phyloP scores from a whole-genome alignment of 2,888 invertebrate species.

The Gortyna flavago region DNA sequence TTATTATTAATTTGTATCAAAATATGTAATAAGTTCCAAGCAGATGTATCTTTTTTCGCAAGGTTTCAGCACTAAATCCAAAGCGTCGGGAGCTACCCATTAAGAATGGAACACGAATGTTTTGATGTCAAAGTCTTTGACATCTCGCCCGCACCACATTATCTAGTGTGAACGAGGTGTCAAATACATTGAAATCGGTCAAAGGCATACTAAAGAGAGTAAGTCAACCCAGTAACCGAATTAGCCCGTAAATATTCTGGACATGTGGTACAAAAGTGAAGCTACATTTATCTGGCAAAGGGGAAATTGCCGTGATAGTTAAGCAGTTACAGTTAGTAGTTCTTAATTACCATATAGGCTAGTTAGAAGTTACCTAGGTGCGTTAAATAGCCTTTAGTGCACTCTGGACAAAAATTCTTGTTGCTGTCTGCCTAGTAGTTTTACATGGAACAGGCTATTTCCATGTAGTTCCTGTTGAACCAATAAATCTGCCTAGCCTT shows the following conservation, averaged over 20 bases:
- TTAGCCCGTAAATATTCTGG: neutral
- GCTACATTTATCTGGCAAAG: neutral
- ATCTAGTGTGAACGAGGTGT: neutral
- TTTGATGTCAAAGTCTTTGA: neutral
- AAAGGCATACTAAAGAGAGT: constrained; percentile 18
- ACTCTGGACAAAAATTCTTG: too few relatives aligned
- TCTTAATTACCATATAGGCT: neutral
- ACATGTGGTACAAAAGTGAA: neutral
- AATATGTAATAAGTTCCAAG: too few relatives aligned
- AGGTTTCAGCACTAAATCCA: neutral
- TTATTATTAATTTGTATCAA: too few relatives aligned
- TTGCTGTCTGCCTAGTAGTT: too few relatives aligned
- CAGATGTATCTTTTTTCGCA: too few relatives aligned
- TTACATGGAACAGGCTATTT: too few relatives aligned
- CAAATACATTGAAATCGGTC: neutral
- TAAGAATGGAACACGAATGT: neutral
- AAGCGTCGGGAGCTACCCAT: neutral
- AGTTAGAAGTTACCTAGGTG: too few relatives aligned
- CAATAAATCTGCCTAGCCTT: neutral
- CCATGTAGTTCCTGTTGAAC: neutral
- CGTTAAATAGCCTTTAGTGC: too few relatives aligned
- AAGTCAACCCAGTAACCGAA: neutral
- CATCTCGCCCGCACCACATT: too few relatives aligned
- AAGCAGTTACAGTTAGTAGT: neutral
- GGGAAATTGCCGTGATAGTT: neutral